Conservation (phyloP, 2,113 vertebrate genomes). For the Abramis brama region DNA sequence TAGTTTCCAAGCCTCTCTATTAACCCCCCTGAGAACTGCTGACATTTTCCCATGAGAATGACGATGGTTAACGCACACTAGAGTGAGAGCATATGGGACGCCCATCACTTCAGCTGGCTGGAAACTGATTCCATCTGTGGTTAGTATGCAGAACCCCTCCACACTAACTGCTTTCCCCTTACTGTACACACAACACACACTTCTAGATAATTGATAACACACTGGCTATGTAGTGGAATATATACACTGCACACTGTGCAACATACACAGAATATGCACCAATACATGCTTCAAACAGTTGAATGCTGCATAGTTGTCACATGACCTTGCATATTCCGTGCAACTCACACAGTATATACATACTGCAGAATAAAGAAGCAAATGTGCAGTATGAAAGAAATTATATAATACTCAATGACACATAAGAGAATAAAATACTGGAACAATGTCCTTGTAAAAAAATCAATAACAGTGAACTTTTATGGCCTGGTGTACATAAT, state of each 20-base stretch:
- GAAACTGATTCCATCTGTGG: constrained; percentile 69
- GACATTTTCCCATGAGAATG: constrained; percentile 61
- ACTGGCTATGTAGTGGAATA: neutral
- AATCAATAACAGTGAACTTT: constrained; percentile 70
- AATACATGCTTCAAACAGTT: too few species aligned
- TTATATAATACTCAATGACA: neutral
- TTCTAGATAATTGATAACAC: neutral
- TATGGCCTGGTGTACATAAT: constrained; percentile 65
- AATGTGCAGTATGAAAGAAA: neutral
- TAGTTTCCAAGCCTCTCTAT: constrained; percentile 5
- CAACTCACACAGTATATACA: too few species aligned
- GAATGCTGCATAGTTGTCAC: neutral
- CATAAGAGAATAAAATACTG: constrained; percentile 55
- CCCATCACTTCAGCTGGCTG: constrained; percentile 58
- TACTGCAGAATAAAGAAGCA: neutral
- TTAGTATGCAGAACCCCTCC: constrained; percentile 35
- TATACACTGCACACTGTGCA: too few species aligned
- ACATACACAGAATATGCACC: too few species aligned
- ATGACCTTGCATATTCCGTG: neutral
- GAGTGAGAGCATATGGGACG: constrained; percentile 45
- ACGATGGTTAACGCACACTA: constrained; percentile 38
- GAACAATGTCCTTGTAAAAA: constrained; percentile 61
- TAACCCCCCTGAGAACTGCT: constrained; percentile 40
- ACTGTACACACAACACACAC: constrained; percentile 7
- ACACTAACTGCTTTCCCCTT: constrained; percentile 18